A percentile compares a stretch with the other conserved stretches of the same genome.
Evolutionary conservation across 2,113 vertebrate species (phyloP).

Genomic region (Plecotus auritus): DNA sequence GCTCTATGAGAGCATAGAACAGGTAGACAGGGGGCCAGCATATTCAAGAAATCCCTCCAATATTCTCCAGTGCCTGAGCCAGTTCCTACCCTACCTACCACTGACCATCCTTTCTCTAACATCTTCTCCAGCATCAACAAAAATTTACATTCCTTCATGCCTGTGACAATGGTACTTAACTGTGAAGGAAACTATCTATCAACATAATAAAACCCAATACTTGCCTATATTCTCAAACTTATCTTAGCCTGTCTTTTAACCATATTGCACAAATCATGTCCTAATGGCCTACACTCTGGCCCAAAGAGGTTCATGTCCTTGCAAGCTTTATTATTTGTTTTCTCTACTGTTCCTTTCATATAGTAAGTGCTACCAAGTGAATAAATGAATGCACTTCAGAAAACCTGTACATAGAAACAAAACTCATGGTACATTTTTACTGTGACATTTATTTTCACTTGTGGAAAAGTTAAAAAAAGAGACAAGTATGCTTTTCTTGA

Average conservation of each 20-base stretch:
- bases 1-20: accelerated
- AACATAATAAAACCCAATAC: neutral
- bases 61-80: neutral
- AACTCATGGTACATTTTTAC: neutral
- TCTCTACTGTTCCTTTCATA: neutral
- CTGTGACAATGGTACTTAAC: neutral
- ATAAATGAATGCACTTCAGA: neutral
- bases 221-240: neutral
- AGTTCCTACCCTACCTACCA: neutral
- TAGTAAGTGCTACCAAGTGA: neutral
- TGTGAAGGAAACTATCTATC: neutral
- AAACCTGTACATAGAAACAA: neutral
- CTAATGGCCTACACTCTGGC: neutral
- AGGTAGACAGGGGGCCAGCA: accelerated
- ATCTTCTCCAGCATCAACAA: neutral
- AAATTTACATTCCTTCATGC: neutral
- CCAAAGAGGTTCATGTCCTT: neutral
- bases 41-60: neutral
- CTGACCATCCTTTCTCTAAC: neutral
- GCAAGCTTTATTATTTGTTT: neutral
- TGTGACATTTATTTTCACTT: neutral
- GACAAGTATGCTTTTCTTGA: neutral
- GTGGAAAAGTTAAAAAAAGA: neutral
- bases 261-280: neutral
- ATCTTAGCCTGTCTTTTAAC: neutral